phyloP scores from a whole-genome alignment of 1,140 invertebrate genomes.

The Chelonus insularis region DNA sequence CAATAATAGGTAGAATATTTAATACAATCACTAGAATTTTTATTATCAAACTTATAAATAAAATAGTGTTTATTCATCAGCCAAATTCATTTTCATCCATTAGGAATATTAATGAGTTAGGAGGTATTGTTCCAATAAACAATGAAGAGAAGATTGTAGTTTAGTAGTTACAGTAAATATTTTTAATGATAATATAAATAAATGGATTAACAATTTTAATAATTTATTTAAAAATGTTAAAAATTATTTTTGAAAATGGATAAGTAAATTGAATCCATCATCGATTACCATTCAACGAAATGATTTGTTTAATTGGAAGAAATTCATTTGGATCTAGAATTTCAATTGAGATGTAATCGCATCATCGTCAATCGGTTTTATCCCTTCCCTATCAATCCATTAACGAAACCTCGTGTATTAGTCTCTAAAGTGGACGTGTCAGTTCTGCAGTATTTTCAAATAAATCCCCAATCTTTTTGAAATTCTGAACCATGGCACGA shows the following conservation, averaged over 20 bases:
- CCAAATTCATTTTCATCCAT: no score
- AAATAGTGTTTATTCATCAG: no score
- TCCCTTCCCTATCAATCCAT: conserved; percentile 16
- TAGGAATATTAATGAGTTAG: no score
- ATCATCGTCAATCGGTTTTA: conserved; percentile 20
- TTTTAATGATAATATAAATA: no score
- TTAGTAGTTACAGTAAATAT: no score
- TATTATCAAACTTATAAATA: no score
- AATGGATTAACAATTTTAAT: no score
- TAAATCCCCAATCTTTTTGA: conserved; percentile 16
- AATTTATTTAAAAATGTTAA: no score
- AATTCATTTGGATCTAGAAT: not conserved
- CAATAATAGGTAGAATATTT: not conserved
- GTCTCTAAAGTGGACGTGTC: not conserved
- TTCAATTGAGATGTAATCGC: conserved; percentile 5
- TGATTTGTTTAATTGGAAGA: conserved; percentile 1
- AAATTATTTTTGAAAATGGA: no score
- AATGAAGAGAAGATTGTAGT: no score
- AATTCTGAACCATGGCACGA: not conserved
- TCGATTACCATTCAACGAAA: not conserved
- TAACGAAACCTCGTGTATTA: not conserved
- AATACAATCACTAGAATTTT: not conserved
- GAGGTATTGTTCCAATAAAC: no score
- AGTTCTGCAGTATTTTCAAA: conserved; percentile 1
- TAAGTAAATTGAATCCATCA: no score